phyloP scores from a whole-genome alignment of 1,140 invertebrate genomes.

The Ostrea edulis region DNA sequence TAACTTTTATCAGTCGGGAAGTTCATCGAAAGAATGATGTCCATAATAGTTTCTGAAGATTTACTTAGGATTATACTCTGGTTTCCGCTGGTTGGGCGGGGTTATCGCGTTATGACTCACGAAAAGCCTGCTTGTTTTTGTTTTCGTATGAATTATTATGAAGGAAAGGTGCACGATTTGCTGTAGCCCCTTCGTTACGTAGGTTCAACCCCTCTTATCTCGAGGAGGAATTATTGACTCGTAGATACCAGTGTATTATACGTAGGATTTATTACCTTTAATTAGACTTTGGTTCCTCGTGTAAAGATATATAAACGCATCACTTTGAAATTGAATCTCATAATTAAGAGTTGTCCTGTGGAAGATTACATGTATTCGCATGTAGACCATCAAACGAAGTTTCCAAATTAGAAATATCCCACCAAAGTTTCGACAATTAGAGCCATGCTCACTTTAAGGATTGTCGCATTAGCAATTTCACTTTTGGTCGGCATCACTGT shows the following conservation, averaged over 20 bases:
- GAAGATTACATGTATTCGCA: neutral
- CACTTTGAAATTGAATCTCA: constrained; percentile 11
- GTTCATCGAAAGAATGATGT: constrained; percentile 32
- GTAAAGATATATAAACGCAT: constrained; percentile 33
- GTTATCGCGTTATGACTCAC: constrained; percentile 23
- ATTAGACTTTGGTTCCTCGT: constrained; percentile 29
- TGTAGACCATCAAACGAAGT: neutral
- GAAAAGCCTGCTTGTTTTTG: constrained; percentile 28
- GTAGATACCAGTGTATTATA: constrained; percentile 11
- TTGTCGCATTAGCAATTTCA: neutral
- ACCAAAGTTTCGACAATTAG: neutral
- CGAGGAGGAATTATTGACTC: constrained; percentile 14
- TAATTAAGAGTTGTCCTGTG: constrained; percentile 11
- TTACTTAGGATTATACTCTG: constrained; percentile 5
- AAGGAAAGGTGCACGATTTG: constrained; percentile 22
- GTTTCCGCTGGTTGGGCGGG: constrained; percentile 4
- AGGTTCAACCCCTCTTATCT: constrained; percentile 23
- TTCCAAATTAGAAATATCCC: neutral
- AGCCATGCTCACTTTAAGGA: neutral
- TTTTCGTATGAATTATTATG: constrained; percentile 33
- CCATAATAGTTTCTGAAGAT: neutral
- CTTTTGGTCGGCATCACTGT: neutral
- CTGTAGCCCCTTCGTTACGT: constrained; percentile 15
- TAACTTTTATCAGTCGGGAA: constrained; percentile 18
- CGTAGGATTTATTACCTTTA: constrained; percentile 19